Evolutionary conservation across 2,113 vertebrate genomes (phyloP), one percentile per base, ranked within the genome.

Genomic region (Nyctereutes procyonoides): DNA sequence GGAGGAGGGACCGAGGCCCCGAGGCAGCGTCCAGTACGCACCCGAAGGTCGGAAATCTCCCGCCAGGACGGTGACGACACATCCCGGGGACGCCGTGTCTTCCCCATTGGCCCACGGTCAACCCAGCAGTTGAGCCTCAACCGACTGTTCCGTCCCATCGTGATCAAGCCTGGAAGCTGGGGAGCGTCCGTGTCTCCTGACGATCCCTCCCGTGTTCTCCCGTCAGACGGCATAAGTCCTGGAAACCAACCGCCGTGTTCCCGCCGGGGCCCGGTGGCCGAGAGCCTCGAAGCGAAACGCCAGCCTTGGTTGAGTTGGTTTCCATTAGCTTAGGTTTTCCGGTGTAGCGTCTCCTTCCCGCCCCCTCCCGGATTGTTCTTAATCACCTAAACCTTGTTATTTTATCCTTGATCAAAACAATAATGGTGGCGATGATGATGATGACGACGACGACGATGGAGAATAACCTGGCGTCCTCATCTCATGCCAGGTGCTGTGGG

Each of bases 261-360:
- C 58, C 32, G 55, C 24, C 60, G 71, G 76, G 58, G 62, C 22
- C 38, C 51, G 13, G 19, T 22, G 81, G 51, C 48, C 92, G 71
- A 71, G 86, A 92, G 58, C 35, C 89, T 95, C 82, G 87, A 48
- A 79, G 58, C 28, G 35, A 93, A 94, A 80, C 6, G 30, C 48
- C 12, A 16, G 28, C 56, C 69, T 91, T 65, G n/a, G 19, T 1
- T n/a, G 20, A 80, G 30, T 15, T 15, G 17, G 35, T 71, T 73
- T 71, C 28, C 51, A 19, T 65, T 51, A 20, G 48, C 20, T 69
- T 77, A 30, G 32, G 35, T 79, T 53, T 87, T 7, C 30, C 28
- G 15, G 43, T 6, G 8, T 22, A 24, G 62, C 69, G 15, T n/a
- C 56, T 96, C 35, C 56, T 91, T 20, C 71, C 84, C 17, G 5